A percentile compares a stretch with the other conserved stretches of the same genome.
Evolutionary conservation across 2,113 vertebrate species (phyloP).

Genomic region (Scartelaos histophorus): DNA sequence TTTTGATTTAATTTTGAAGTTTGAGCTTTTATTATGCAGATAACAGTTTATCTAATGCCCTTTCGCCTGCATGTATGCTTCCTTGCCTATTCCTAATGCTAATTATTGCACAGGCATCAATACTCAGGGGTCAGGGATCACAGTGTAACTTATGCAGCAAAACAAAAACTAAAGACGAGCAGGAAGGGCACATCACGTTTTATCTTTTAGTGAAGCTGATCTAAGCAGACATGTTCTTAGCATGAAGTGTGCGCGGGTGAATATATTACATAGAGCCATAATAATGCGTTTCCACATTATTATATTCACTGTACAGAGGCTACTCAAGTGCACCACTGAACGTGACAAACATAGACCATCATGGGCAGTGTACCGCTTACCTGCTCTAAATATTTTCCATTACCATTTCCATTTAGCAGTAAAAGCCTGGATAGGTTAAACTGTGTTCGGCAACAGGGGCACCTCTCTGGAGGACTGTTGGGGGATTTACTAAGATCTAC

Average conservation of each 20-base stretch:
- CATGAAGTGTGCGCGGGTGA: conserved; percentile 9
- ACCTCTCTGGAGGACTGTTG: background rate
- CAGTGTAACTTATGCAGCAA: conserved; percentile 24
- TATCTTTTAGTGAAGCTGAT: conserved; percentile 22
- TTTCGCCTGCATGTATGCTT: conserved; percentile 2
- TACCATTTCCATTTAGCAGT: background rate
- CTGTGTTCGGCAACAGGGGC: conserved; percentile 2
- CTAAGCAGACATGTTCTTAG: conserved; percentile 36
- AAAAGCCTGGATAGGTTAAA: conserved; percentile 6
- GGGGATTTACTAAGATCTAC: background rate
- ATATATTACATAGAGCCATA: conserved; percentile 19
- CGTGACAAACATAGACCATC: conserved; percentile 12
- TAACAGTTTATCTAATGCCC: background rate
- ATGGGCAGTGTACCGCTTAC: conserved; percentile 1
- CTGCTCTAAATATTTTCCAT: conserved; percentile 1
- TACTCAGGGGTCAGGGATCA: conserved; percentile 16
- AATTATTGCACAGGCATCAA: conserved; percentile 19
- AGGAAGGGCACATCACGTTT: conserved; percentile 14
- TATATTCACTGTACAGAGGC: conserved; percentile 29
- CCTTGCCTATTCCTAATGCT: conserved; percentile 21
- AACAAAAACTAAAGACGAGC: conserved; percentile 20
- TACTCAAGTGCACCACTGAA: conserved; percentile 1
- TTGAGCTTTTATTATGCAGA: background rate
- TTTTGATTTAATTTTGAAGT: background rate
- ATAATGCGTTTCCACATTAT: conserved; percentile 26